Evolutionary conservation across 2,888 invertebrate genomes (phyloP), one percentile per base, ranked within the genome.

Genomic region (Euplexia lucipara): DNA sequence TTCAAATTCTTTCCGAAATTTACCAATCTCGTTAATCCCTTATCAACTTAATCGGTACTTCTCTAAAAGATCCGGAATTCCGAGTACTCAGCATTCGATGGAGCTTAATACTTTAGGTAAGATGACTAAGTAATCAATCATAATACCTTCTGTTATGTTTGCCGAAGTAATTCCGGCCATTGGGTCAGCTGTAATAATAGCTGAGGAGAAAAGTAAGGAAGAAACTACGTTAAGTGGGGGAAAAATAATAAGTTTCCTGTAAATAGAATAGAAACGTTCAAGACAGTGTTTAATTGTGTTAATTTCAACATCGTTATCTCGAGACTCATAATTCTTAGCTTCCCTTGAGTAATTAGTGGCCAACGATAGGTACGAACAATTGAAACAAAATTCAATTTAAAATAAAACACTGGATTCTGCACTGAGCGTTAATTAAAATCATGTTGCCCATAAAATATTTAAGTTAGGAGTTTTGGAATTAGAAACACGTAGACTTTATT

Each of bases 201-300:
- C 16, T 7, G 22, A 37, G 22, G 30, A 47, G 59, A 54, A 61
- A 47, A 62, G 42, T 35, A 48, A 34, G 3, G 8, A 49, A 48
- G 48, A 61, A 63, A 66, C 52, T 64, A 59, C 32, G 30, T 12
- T 51, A 58, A 62, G 66, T 56, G 59, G 59, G 72, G 69, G 65
- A 75, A 69, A 63, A 74, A 73, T 70, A 68, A 73, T 67, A 72
- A 68, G 54, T 69, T 81, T 70, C 65, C 68, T 64, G 73, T 74
- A 70, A 76, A 78, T 70, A 82, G 79, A 79, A 76, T 63, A 63
- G 67, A 64, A 72, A 57, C 63, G 75, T 70, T 78, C 70, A 79
- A 83, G 81, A 79, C 72, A 68, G 77, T 82, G 80, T 85, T 85
- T 83, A 84, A 86, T 86, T 84, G 81, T 82, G 82, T 83, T 85